phyloP scores from a whole-genome alignment of 2,113 vertebrate species.

The Nothocercus nigrocapillus region DNA sequence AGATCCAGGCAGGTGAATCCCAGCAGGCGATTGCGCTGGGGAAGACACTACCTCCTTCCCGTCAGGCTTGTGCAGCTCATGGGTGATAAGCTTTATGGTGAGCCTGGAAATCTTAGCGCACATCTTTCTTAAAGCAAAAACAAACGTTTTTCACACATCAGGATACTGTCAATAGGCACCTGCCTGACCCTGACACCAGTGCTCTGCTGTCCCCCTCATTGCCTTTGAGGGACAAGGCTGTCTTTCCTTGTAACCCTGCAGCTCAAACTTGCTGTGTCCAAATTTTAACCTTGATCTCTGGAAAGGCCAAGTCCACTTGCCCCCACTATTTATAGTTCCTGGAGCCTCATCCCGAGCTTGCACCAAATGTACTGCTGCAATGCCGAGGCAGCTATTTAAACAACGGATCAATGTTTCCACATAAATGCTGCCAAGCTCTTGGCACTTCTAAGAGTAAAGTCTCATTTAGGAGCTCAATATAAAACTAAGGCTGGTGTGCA shows the following conservation, averaged over 20 bases:
- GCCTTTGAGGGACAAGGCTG: not conserved
- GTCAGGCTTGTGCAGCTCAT: not conserved
- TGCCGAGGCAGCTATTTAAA: conserved; percentile 16
- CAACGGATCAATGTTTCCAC: not conserved
- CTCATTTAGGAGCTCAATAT: not conserved
- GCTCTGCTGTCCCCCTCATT: not conserved
- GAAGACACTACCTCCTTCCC: not conserved
- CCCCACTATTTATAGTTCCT: not conserved
- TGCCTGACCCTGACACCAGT: not conserved
- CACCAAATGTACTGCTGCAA: not conserved
- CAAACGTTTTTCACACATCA: not conserved
- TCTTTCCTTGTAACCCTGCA: not conserved
- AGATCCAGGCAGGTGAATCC: not conserved
- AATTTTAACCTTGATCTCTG: not conserved
- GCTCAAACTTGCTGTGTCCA: not conserved
- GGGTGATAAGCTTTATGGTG: accelerated
- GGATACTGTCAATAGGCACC: not conserved
- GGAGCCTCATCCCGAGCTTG: not conserved
- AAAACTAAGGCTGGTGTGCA: accelerated
- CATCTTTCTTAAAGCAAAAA: not conserved
- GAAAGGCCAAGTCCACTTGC: not conserved
- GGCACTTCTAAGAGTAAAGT: not conserved
- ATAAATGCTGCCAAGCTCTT: conserved; percentile 3
- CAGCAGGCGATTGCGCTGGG: not conserved
- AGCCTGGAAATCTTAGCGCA: not conserved